These are phyloP conservation scores for Tupaia chinensis DNA, from an alignment of 2,113 vertebrate genomes.

Conservation along the genomic window DNA sequence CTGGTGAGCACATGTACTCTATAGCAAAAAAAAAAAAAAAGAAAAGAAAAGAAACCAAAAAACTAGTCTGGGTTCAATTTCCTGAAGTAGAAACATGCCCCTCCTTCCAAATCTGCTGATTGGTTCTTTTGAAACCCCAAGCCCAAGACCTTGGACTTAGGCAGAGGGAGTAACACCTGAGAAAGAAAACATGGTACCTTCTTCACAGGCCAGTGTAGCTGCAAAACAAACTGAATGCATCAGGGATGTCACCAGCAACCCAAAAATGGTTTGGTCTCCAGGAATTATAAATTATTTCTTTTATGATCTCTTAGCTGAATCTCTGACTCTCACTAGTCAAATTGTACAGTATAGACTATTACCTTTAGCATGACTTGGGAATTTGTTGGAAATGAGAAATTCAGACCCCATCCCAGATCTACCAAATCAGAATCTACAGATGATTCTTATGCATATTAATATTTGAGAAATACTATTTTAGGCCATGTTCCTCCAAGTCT, in stretches of 20 bases:
- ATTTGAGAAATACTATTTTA: slow-evolving; percentile 28
- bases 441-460: not conserved
- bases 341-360: not conserved
- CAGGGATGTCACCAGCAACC: not conserved
- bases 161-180: not conserved
- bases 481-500: not conserved
- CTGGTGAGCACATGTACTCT: no score
- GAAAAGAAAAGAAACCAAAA: no score
- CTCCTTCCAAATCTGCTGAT: not conserved
- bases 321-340: not conserved
- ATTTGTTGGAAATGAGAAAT: not conserved
- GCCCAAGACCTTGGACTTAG: not conserved
- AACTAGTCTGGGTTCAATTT: not conserved
- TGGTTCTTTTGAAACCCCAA: not conserved
- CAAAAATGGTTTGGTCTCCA: not conserved
- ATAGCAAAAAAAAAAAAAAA: no score
- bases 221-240: not conserved
- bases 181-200: not conserved
- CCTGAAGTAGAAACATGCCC: not conserved
- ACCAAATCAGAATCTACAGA: not conserved
- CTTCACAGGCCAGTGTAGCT: no score
- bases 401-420: not conserved
- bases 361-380: not conserved
- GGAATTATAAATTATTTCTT: not conserved
- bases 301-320: not conserved